phyloP scores from a whole-genome alignment of 1,140 invertebrate species.

The Plectrocnemia conspersa region DNA sequence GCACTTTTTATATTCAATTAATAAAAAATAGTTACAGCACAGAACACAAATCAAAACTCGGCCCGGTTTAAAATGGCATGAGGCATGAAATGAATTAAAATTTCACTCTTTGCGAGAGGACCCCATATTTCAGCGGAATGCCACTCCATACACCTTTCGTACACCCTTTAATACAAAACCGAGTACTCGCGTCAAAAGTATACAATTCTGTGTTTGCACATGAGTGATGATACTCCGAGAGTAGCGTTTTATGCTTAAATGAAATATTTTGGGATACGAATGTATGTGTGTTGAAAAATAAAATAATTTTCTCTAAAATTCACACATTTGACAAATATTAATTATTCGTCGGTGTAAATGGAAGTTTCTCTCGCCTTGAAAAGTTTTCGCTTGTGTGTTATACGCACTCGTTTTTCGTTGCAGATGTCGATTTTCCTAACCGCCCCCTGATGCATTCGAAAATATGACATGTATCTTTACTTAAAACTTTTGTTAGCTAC shows the following conservation, averaged over 20 bases:
- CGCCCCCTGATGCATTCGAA: conserved; percentile 9
- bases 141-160: background rate
- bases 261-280: no score
- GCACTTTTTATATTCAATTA: background rate
- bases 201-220: background rate
- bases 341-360: no score
- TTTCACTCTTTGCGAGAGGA: conserved; percentile 26
- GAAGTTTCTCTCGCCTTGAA: no score
- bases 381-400: no score
- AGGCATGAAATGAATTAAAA: conserved; percentile 22
- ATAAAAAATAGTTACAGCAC: background rate
- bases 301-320: background rate
- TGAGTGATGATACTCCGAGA: conserved; percentile 8
- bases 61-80: background rate
- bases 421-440: conserved; percentile 21
- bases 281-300: no score
- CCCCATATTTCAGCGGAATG: conserved; percentile 23
- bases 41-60: background rate
- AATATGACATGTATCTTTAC: conserved; percentile 35
- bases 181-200: conserved; percentile 5
- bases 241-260: no score
- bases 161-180: background rate
- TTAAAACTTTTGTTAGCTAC: conserved; percentile 33
- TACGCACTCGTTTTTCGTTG: conserved; percentile 10
- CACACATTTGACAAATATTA: background rate